Evolutionary conservation across 2,888 invertebrate genomes (phyloP).

Genomic region (Campoplex nolae): DNA sequence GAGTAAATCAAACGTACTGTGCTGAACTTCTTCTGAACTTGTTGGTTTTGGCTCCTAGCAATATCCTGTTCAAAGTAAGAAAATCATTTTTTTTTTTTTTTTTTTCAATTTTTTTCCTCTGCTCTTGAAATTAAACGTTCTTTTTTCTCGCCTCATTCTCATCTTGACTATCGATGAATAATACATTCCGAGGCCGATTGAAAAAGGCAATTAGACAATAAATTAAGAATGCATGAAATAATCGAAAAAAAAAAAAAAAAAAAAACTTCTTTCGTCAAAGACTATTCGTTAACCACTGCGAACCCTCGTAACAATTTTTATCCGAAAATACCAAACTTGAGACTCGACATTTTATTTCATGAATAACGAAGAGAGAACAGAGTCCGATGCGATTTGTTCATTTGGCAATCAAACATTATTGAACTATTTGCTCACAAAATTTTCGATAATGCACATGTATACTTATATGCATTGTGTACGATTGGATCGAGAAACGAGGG

Average conservation of each 20-base stretch:
- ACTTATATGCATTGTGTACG: not conserved
- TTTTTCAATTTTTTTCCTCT: not conserved
- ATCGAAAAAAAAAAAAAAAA: too few species aligned
- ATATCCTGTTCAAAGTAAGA: not conserved
- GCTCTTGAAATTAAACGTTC: not conserved
- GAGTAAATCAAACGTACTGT: not conserved
- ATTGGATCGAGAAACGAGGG: slow-evolving; percentile 38
- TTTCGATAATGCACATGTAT: slow-evolving; percentile 19
- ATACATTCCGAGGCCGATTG: too few species aligned
- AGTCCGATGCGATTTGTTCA: not conserved
- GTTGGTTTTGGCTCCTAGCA: not conserved
- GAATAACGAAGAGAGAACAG: not conserved
- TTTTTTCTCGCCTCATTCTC: too few species aligned
- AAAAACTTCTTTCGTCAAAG: not conserved
- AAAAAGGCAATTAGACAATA: too few species aligned
- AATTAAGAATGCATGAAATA: too few species aligned
- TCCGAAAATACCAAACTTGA: not conserved
- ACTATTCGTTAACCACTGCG: not conserved
- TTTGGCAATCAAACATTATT: slow-evolving; percentile 30
- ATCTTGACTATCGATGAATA: too few species aligned
- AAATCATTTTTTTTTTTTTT: not conserved
- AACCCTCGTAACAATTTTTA: not conserved
- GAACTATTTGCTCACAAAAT: slow-evolving; percentile 29
- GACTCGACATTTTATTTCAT: not conserved
- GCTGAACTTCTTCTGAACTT: not conserved